A percentile compares a stretch with the other conserved stretches of the same genome.
phyloP scores from a whole-genome alignment of 2,797 vertebrate species.

The Parambassis ranga region DNA sequence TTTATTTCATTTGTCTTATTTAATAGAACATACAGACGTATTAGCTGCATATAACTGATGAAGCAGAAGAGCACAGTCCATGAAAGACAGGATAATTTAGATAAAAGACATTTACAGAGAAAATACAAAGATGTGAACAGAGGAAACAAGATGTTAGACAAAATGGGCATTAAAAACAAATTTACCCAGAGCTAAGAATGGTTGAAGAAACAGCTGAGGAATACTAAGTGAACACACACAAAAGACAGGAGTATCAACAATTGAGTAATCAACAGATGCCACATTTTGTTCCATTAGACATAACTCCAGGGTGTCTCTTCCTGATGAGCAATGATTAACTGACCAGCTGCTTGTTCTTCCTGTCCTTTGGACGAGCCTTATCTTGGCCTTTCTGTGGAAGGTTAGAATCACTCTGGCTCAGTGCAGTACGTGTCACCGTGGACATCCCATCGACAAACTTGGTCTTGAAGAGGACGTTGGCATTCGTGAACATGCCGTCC shows the following conservation, averaged over 20 bases:
- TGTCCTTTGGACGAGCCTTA: slow-evolving; percentile 73
- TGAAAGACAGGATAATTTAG: background rate
- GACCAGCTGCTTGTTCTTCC: slow-evolving; percentile 53
- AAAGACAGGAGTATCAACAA: background rate
- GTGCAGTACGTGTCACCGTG: slow-evolving; percentile 81
- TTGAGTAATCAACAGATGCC: background rate
- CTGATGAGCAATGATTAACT: background rate
- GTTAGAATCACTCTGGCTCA: slow-evolving; percentile 70
- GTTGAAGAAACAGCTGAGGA: background rate
- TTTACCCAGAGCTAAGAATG: background rate
- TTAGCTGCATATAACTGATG: background rate
- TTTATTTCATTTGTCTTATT: slow-evolving; percentile 52
- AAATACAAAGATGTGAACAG: slow-evolving; percentile 15
- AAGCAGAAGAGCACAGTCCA: background rate
- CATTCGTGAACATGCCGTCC: slow-evolving; percentile 98
- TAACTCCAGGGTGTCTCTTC: too few species aligned
- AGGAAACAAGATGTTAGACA: background rate
- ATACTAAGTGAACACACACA: too few species aligned
- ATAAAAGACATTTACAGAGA: background rate
- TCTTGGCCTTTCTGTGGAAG: slow-evolving; percentile 59
- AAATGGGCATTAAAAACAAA: background rate
- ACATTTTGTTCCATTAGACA: too few species aligned
- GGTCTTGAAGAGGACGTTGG: slow-evolving; percentile 95
- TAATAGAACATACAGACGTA: slow-evolving; percentile 29
- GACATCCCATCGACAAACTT: slow-evolving; percentile 95